Conservation (phyloP, 2,113 vertebrate genomes). For the Coracopsis vasa region DNA sequence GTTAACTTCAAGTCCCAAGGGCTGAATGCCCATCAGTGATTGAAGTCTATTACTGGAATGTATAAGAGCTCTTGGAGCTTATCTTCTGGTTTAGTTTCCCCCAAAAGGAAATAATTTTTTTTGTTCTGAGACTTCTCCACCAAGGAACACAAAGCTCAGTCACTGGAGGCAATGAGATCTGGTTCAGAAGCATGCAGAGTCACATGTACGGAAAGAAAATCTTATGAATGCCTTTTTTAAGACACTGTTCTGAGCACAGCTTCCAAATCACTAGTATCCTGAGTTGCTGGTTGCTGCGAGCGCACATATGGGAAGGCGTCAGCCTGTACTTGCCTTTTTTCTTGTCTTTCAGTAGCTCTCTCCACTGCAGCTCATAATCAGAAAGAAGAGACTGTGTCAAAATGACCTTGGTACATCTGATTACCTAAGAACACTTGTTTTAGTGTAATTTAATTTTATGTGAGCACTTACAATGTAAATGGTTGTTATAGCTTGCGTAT, state of each 20-base stretch:
- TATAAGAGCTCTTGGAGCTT: not conserved
- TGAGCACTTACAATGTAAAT: not conserved
- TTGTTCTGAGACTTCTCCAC: not conserved
- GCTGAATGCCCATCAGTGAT: not conserved
- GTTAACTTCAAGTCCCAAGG: not conserved
- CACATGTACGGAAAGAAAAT: not conserved
- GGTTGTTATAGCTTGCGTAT: not conserved
- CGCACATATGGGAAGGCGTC: not conserved
- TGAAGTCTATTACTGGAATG: not conserved
- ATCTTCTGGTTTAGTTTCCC: not conserved
- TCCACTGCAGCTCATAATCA: not conserved
- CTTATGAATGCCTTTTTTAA: not conserved
- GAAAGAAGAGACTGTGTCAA: not conserved
- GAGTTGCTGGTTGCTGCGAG: not conserved
- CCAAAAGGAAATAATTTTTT: not conserved
- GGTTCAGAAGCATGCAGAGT: not conserved
- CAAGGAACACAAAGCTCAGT: not conserved
- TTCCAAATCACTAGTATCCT: not conserved
- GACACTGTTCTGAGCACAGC: not conserved
- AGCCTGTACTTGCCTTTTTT: not conserved
- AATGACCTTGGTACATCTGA: not conserved
- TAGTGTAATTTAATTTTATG: not conserved
- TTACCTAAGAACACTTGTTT: not conserved
- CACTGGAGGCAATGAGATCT: not conserved
- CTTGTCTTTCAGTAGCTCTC: not conserved